Conservation (phyloP, 2,797 vertebrate species). For the Aselliscus stoliczkanus region DNA sequence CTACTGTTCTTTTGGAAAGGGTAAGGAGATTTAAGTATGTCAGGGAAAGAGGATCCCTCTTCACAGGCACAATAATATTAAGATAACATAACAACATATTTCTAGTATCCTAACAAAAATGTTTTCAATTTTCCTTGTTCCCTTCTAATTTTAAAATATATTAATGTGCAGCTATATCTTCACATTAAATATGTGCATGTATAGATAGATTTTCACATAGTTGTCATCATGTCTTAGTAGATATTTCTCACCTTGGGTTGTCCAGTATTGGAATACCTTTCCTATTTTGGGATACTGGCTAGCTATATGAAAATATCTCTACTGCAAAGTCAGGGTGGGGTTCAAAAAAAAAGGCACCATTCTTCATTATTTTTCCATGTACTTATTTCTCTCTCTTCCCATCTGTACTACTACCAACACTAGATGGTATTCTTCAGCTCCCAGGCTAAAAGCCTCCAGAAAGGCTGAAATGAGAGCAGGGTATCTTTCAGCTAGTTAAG, state of each 20-base stretch:
- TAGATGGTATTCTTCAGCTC: background rate
- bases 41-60: slow-evolving; percentile 28
- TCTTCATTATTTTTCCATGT: background rate
- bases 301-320: slow-evolving; percentile 20
- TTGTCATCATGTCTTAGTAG: slow-evolving; percentile 25
- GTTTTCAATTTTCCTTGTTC: slow-evolving; percentile 36
- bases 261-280: slow-evolving; percentile 7
- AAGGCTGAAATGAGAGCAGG: background rate
- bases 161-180: slow-evolving; percentile 1
- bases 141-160: slow-evolving; percentile 23
- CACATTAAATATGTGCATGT: slow-evolving; percentile 14
- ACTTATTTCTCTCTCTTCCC: background rate
- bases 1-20: slow-evolving; percentile 51
- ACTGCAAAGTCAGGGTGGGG: background rate
- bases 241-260: slow-evolving; percentile 25
- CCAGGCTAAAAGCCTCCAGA: background rate
- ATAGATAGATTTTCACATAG: slow-evolving; percentile 26
- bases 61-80: slow-evolving; percentile 39
- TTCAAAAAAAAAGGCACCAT: background rate
- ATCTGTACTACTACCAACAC: background rate
- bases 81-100: slow-evolving; percentile 7
- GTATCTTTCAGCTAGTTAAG: background rate
- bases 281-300: slow-evolving; percentile 4
- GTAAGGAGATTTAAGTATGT: slow-evolving; percentile 51
- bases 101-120: slow-evolving; percentile 23